Evolutionary conservation across 64 coral and sea anemone genomes (phyloP).

Genomic region (Anthopleura sola): DNA sequence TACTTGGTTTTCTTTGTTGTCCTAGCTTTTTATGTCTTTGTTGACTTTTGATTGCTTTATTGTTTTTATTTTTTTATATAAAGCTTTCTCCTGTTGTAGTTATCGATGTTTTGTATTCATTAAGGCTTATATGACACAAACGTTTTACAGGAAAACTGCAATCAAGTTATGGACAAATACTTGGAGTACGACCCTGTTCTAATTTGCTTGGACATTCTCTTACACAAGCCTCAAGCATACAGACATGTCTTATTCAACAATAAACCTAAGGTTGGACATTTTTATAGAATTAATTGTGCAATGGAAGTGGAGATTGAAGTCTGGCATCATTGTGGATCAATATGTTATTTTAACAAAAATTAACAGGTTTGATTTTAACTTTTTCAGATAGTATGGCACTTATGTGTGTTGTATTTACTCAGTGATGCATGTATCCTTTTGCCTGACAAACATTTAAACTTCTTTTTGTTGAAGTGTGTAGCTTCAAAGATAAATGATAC

Average conservation of each 20-base stretch:
- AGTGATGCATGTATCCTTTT: conserved; percentile 36
- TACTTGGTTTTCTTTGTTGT: too few relatives aligned
- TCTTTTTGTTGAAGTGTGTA: too few relatives aligned
- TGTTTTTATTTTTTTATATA: too few relatives aligned
- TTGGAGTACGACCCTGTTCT: conserved; percentile 54
- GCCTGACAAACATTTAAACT: too few relatives aligned
- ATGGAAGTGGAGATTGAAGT: not conserved
- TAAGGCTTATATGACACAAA: too few relatives aligned
- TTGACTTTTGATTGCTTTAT: too few relatives aligned
- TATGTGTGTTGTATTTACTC: conserved; percentile 15
- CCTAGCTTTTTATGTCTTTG: too few relatives aligned
- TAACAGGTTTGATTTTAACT: not conserved
- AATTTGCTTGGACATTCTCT: conserved; percentile 54
- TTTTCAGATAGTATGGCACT: conserved; percentile 23
- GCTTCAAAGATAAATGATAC: too few relatives aligned
- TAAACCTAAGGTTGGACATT: conserved; percentile 12
- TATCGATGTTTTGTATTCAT: too few relatives aligned
- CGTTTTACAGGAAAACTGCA: conserved; percentile 16
- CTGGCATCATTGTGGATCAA: not conserved
- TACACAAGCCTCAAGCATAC: conserved; percentile 63
- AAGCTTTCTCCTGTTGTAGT: too few relatives aligned
- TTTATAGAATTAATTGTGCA: not conserved
- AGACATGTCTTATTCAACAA: conserved; percentile 52
- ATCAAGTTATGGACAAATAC: conserved; percentile 51
- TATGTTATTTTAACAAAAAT: not conserved